phyloP scores from a whole-genome alignment of 2,113 vertebrate species.

The Paratilapia polleni region DNA sequence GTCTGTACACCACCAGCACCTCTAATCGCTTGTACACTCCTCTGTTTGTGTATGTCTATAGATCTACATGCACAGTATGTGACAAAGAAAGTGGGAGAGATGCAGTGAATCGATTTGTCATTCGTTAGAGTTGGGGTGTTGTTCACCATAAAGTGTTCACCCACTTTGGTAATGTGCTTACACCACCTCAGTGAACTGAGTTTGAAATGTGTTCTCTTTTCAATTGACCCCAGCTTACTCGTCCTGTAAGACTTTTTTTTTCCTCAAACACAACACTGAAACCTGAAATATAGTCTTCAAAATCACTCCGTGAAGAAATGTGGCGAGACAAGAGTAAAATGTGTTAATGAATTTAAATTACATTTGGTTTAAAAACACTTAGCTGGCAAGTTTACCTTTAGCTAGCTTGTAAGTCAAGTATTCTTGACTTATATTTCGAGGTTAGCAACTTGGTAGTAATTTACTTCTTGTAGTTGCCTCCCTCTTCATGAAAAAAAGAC shows the following conservation, averaged over 20 bases:
- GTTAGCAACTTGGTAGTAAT: neutral
- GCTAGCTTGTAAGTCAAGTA: neutral
- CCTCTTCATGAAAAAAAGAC: too few species aligned
- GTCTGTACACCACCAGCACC: slow-evolving; percentile 13
- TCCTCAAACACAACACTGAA: neutral
- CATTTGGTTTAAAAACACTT: too few species aligned
- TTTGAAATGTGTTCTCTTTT: neutral
- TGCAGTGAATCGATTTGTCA: neutral
- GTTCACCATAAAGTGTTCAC: neutral
- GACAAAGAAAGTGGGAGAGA: neutral
- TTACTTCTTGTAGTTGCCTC: neutral
- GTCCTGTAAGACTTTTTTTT: neutral
- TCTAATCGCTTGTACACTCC: slow-evolving; percentile 33
- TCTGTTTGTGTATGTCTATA: slow-evolving; percentile 1
- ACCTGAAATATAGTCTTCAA: neutral
- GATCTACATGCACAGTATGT: neutral
- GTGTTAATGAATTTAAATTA: too few species aligned
- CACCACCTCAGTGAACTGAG: too few species aligned
- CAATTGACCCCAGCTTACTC: neutral
- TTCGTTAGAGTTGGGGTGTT: neutral
- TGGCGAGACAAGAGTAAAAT: too few species aligned
- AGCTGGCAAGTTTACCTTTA: too few species aligned
- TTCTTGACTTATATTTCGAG: neutral
- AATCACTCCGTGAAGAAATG: neutral
- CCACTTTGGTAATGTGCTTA: neutral